Conservation (phyloP, 2,888 invertebrate species). For the Entomobrya proxima region DNA sequence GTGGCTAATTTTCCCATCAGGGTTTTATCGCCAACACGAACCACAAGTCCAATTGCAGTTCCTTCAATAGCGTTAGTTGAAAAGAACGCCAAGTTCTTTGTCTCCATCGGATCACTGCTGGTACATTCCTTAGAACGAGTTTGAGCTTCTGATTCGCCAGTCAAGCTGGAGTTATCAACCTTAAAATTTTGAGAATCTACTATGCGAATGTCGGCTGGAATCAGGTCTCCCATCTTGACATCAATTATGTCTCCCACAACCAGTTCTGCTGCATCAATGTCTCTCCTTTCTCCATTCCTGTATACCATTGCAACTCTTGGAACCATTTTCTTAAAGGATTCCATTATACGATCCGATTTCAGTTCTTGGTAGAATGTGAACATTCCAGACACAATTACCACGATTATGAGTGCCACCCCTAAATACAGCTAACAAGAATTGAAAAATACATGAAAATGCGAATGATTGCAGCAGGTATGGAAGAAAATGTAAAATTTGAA, state of each 20-base stretch:
- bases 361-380: conserved; percentile 86
- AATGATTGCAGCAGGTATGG: not conserved
- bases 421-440: conserved; percentile 66
- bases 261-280: conserved; percentile 78
- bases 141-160: conserved; percentile 84
- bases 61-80: conserved; percentile 81
- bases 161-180: conserved; percentile 84
- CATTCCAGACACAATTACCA: conserved; percentile 85
- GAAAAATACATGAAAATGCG: too few species aligned
- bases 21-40: conserved; percentile 83
- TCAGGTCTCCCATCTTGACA: conserved; percentile 96
- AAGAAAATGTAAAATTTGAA: not conserved
- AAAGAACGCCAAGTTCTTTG: conserved; percentile 81
- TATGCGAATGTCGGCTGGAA: conserved; percentile 85
- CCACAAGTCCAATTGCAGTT: conserved; percentile 81
- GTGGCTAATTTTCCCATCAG: conserved; percentile 86
- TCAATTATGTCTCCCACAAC: conserved; percentile 81
- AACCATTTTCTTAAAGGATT: conserved; percentile 80
- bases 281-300: conserved; percentile 78
- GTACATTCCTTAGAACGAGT: conserved; percentile 77
- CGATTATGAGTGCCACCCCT: conserved; percentile 79
- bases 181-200: conserved; percentile 80
- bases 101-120: conserved; percentile 80
- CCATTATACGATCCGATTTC: conserved; percentile 82
- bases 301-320: conserved; percentile 79